Evolutionary conservation across 1,140 invertebrate genomes (phyloP).

Genomic region (Brachionus manjavacas): DNA sequence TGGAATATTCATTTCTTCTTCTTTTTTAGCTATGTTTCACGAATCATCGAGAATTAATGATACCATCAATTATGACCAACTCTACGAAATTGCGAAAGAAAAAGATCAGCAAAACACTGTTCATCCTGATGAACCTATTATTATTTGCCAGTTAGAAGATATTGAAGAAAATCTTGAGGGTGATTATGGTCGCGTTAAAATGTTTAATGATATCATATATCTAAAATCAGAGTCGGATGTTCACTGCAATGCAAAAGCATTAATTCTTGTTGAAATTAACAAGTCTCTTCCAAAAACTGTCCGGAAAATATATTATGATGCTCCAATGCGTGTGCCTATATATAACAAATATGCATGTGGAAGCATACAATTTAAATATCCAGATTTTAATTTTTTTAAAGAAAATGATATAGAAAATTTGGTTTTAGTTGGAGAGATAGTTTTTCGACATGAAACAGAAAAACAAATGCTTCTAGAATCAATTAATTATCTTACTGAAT

Average conservation of each 20-base stretch:
- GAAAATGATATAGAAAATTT: neutral
- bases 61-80: neutral
- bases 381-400: constrained; percentile 5
- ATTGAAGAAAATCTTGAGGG: neutral
- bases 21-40: no score
- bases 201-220: neutral
- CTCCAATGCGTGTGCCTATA: neutral
- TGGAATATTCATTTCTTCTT: no score
- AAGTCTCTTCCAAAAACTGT: neutral
- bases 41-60: neutral
- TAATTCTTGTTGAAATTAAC: neutral
- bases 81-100: neutral
- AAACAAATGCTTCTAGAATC: neutral
- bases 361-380: neutral
- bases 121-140: neutral
- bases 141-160: neutral
- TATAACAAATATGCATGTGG: neutral
- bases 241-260: neutral
- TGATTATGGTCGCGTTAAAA: neutral
- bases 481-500: neutral
- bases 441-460: neutral
- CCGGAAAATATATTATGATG: neutral
- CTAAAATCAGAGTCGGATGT: neutral
- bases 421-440: neutral
- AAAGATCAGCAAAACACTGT: neutral